Conservation (phyloP, 2,888 invertebrate genomes). For the Nomada fabriciana region DNA sequence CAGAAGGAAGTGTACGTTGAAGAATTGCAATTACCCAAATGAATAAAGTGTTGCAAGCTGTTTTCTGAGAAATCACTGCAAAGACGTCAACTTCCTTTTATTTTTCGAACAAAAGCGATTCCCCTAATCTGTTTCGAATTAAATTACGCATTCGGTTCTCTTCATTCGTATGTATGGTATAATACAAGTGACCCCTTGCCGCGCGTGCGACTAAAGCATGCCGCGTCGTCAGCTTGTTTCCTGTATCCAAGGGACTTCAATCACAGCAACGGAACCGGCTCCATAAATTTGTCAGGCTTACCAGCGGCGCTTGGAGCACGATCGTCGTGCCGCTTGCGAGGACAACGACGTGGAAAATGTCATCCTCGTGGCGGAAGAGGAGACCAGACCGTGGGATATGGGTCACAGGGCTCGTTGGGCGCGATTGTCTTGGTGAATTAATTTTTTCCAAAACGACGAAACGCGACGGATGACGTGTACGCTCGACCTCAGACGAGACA, state of each 20-base stretch:
- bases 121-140: too few relatives aligned
- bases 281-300: slow-evolving; percentile 70
- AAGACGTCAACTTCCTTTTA: too few relatives aligned
- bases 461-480: slow-evolving; percentile 39
- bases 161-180: too few relatives aligned
- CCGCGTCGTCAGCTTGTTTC: slow-evolving; percentile 44
- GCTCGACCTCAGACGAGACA: slow-evolving; percentile 70
- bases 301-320: slow-evolving; percentile 53
- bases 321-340: slow-evolving; percentile 40
- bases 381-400: slow-evolving; percentile 77
- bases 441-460: slow-evolving; percentile 35
- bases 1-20: too few relatives aligned
- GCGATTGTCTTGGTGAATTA: slow-evolving; percentile 62
- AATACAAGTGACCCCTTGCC: slow-evolving; percentile 53
- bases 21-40: too few relatives aligned
- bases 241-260: slow-evolving; percentile 61
- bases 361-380: slow-evolving; percentile 74
- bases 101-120: too few relatives aligned
- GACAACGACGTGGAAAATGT: slow-evolving; percentile 68
- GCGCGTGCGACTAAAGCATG: not conserved
- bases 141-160: too few relatives aligned
- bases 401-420: slow-evolving; percentile 74
- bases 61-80: too few relatives aligned
- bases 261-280: slow-evolving; percentile 64
- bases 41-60: too few relatives aligned